These are phyloP conservation scores for Leptosomus discolor DNA, from an alignment of 2,113 vertebrate species.

Conservation along the genomic window DNA sequence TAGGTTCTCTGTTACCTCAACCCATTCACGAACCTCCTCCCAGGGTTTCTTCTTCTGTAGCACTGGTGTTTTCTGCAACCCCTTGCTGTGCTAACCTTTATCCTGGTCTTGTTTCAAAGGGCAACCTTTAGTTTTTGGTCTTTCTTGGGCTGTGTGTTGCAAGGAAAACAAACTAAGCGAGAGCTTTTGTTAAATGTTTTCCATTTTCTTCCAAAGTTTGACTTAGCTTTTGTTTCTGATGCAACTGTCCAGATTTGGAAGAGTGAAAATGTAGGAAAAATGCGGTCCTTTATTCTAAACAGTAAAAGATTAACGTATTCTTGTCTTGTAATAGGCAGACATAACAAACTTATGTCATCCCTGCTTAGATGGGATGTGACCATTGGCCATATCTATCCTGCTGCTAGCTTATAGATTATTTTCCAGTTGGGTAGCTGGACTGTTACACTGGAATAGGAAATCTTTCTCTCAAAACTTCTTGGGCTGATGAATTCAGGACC, in stretches of 20 bases:
- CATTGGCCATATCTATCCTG: neutral
- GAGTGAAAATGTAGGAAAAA: neutral
- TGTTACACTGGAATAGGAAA: neutral
- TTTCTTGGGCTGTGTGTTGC: neutral
- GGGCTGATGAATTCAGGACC: neutral
- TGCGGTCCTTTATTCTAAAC: neutral
- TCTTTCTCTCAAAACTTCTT: neutral
- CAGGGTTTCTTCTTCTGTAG: neutral
- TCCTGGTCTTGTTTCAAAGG: neutral
- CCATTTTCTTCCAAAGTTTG: neutral
- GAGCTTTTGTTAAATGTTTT: neutral
- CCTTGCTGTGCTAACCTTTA: neutral
- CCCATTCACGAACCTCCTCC: neutral
- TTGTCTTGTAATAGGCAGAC: neutral
- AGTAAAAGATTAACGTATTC: neutral
- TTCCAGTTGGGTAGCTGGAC: neutral
- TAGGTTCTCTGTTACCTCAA: neutral
- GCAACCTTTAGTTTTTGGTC: neutral
- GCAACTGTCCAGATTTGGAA: neutral
- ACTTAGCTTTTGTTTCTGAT: neutral
- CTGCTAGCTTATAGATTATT: neutral
- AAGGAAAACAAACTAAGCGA: neutral
- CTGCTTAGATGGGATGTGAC: neutral
- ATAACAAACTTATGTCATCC: neutral
- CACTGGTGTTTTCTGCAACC: accelerated